These are phyloP conservation scores for Eumeta japonica DNA, from an alignment of 1,140 invertebrate species.

Conservation along the genomic window DNA sequence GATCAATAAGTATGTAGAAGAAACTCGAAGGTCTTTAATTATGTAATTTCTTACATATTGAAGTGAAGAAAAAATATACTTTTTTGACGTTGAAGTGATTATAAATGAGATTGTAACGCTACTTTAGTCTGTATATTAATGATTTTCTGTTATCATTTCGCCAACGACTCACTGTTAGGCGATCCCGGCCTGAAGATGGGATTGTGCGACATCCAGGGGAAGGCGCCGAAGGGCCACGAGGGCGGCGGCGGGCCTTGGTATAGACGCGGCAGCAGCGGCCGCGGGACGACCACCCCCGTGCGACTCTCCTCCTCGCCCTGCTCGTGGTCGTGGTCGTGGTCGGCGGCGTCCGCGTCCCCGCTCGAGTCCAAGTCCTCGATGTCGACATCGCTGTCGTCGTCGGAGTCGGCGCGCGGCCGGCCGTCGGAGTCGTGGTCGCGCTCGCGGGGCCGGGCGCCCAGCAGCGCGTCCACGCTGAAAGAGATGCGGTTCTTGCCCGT, in stretches of 20 bases:
- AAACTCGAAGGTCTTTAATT: too few species aligned
- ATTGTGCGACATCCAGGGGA: constrained; percentile 51
- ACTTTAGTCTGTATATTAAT: too few species aligned
- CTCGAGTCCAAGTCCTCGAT: constrained; percentile 49
- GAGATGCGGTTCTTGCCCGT: constrained; percentile 48
- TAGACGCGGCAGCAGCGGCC: constrained; percentile 42
- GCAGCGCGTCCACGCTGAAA: constrained; percentile 47
- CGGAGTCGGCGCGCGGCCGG: constrained; percentile 32
- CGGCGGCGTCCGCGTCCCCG: constrained; percentile 37
- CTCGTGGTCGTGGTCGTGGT: constrained; percentile 23
- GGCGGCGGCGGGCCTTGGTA: constrained; percentile 40
- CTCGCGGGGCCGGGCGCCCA: constrained; percentile 30
- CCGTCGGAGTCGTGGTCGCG: constrained; percentile 33
- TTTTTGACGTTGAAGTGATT: too few species aligned
- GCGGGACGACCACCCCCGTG: constrained; percentile 44
- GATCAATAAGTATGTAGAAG: too few species aligned
- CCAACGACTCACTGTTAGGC: constrained; percentile 42
- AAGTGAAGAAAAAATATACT: too few species aligned
- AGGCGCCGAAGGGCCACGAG: constrained; percentile 48
- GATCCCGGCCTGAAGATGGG: constrained; percentile 46
- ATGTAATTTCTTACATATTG: too few species aligned
- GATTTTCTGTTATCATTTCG: too few species aligned
- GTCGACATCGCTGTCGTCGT: constrained; percentile 47
- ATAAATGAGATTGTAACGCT: too few species aligned
- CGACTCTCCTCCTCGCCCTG: constrained; percentile 31